Evolutionary conservation across 1,140 invertebrate species (phyloP).

Genomic region (Anoplolepis gracilipes): DNA sequence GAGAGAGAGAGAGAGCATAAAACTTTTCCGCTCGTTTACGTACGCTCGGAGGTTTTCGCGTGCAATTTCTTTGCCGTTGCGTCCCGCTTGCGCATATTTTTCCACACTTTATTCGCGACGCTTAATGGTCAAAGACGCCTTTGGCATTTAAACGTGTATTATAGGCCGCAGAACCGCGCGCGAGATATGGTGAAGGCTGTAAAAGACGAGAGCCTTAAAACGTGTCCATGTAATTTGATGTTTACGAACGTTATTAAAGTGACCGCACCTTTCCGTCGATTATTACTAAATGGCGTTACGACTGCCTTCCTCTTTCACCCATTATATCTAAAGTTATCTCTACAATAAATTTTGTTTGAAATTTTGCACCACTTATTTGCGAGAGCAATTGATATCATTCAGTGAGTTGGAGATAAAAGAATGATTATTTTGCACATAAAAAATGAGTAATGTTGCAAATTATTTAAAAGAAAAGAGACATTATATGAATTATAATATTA

Average conservation of each 20-base stretch:
- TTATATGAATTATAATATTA: background rate
- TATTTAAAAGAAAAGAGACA: background rate
- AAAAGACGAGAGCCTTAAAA: conserved; percentile 42
- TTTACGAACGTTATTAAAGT: conserved; percentile 28
- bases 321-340: background rate
- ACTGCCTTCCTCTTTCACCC: background rate
- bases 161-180: conserved; percentile 20
- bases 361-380: background rate
- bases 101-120: conserved; percentile 39
- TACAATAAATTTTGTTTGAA: background rate
- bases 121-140: conserved; percentile 57
- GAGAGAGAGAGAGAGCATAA: conserved; percentile 34
- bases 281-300: background rate
- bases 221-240: conserved; percentile 45
- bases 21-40: conserved; percentile 62
- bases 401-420: background rate
- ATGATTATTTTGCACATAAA: background rate
- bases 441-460: background rate
- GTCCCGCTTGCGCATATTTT: conserved; percentile 49
- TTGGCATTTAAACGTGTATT: conserved; percentile 47
- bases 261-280: conserved; percentile 10
- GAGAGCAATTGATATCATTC: background rate
- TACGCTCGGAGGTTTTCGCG: conserved; percentile 51
- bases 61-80: conserved; percentile 56
- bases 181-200: conserved; percentile 5